phyloP scores from a whole-genome alignment of 2,113 vertebrate species.

The Rhombomys opimus region DNA sequence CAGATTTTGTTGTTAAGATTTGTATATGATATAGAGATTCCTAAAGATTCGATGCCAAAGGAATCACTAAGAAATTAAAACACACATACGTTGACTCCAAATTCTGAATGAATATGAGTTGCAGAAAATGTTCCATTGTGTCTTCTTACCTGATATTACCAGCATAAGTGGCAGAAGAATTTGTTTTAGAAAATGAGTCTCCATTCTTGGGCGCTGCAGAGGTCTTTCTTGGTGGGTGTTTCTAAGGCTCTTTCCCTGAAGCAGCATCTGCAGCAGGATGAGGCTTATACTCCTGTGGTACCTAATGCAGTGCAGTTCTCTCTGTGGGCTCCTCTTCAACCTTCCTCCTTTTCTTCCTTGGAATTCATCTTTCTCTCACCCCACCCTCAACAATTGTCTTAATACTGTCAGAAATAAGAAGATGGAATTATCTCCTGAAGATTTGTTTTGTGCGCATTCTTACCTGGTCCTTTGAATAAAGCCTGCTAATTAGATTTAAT shows the following conservation, averaged over 20 bases:
- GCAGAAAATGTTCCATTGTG: not conserved
- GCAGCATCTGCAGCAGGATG: not conserved
- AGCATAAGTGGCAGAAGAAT: not conserved
- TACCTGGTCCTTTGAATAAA: not conserved
- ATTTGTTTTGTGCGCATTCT: conserved; percentile 36
- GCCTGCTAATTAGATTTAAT: not conserved
- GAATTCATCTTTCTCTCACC: not conserved
- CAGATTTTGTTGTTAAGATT: conserved; percentile 75
- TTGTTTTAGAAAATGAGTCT: not conserved
- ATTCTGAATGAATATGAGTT: not conserved
- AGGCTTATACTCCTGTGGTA: not conserved
- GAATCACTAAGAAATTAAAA: conserved; percentile 15
- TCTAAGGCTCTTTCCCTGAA: not conserved
- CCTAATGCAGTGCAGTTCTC: not conserved
- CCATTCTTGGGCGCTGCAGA: not conserved
- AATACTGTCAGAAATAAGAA: not conserved
- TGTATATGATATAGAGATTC: conserved; percentile 56
- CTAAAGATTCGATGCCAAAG: conserved; percentile 23
- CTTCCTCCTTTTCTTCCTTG: not conserved
- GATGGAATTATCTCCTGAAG: not conserved
- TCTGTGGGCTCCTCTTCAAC: not conserved
- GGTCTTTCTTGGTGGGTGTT: not conserved
- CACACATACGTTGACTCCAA: not conserved
- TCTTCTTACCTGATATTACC: not conserved
- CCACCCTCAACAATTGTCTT: not conserved